These are phyloP conservation scores for Drosophila setifemur DNA, from an alignment of 1,140 invertebrate genomes.

Conservation along the genomic window DNA sequence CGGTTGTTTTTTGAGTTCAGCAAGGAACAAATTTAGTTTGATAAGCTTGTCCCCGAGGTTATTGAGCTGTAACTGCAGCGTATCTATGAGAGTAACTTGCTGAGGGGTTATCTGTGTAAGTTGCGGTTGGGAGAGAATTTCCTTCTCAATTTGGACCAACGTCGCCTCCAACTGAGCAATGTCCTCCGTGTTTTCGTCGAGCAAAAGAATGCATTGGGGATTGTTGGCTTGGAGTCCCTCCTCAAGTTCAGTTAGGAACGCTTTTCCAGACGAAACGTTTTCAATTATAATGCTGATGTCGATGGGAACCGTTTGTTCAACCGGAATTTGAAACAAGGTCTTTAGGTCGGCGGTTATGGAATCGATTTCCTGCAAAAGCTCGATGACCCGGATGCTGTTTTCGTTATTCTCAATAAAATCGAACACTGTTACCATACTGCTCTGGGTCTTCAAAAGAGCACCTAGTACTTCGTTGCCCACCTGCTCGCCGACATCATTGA, in stretches of 20 bases:
- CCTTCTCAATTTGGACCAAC: constrained; percentile 58
- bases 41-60: constrained; percentile 45
- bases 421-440: constrained; percentile 58
- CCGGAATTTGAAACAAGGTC: constrained; percentile 7
- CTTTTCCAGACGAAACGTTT: constrained; percentile 60
- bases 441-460: constrained; percentile 54
- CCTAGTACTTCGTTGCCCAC: constrained; percentile 26
- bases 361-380: constrained; percentile 74
- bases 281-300: constrained; percentile 56
- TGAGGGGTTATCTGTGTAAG: constrained; percentile 43
- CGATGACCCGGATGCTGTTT: constrained; percentile 59
- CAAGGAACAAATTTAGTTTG: constrained; percentile 20
- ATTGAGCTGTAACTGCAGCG: constrained; percentile 51
- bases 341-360: constrained; percentile 58
- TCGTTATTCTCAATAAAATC: constrained; percentile 79
- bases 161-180: constrained; percentile 53
- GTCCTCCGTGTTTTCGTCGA: constrained; percentile 53
- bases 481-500: constrained; percentile 67
- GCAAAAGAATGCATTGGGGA: constrained; percentile 38
- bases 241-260: constrained; percentile 60
- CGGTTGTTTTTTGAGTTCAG: constrained; percentile 7
- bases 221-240: constrained; percentile 54
- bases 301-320: constrained; percentile 13
- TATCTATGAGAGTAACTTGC: constrained; percentile 49
- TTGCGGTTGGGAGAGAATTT: constrained; percentile 56